phyloP scores from a whole-genome alignment of 2,888 invertebrate genomes.

The Diarsia dahlii region DNA sequence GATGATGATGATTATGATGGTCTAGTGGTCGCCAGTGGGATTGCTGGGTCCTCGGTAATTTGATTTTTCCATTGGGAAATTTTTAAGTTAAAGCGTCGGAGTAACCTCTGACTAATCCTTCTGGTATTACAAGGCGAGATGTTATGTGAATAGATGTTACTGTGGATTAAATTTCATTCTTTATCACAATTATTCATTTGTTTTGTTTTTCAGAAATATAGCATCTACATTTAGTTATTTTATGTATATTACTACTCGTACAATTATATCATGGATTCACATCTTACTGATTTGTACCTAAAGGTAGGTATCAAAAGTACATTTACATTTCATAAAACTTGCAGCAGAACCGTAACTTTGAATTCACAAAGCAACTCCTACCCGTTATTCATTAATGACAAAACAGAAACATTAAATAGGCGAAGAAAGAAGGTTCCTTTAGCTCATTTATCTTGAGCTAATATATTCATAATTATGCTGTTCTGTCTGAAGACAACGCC shows the following conservation, averaged over 20 bases:
- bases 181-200: no score
- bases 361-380: slow-evolving; percentile 23
- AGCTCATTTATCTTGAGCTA: slow-evolving; percentile 57
- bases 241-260: not conserved
- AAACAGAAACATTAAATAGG: slow-evolving; percentile 32
- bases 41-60: no score
- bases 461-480: slow-evolving; percentile 61
- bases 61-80: no score
- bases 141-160: no score
- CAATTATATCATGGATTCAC: not conserved
- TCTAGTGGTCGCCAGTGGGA: no score
- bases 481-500: slow-evolving; percentile 37
- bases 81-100: no score
- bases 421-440: slow-evolving; percentile 32
- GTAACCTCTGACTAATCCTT: no score
- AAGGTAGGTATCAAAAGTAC: not conserved
- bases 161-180: no score
- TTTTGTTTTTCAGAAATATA: no score
- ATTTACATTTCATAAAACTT: not conserved
- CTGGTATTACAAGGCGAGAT: no score
- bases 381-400: slow-evolving; percentile 36
- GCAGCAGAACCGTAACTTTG: slow-evolving; percentile 1
- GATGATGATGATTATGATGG: no score
- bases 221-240: no score
- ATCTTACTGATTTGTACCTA: not conserved